A percentile compares a stretch with the other conserved stretches of the same genome.
These are phyloP conservation scores for Capreolus pygargus DNA, from an alignment of 2,113 vertebrate genomes.

Conservation along the genomic window DNA sequence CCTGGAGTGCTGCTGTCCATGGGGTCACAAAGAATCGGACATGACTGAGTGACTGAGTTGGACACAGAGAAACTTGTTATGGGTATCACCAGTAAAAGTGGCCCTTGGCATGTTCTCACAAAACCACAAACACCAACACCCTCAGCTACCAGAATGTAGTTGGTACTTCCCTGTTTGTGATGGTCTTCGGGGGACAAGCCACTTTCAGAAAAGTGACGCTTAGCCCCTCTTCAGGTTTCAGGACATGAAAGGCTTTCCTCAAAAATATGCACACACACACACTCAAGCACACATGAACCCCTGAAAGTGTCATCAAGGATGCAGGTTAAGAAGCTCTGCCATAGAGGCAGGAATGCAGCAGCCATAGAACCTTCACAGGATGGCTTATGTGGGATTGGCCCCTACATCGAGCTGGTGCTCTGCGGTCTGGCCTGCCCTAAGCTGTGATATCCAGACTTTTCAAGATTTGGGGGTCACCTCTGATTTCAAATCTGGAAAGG, in stretches of 20 bases:
- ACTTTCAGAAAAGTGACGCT: background rate
- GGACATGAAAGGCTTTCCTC: background rate
- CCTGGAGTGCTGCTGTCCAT: background rate
- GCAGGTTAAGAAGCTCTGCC: background rate
- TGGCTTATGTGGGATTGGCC: background rate
- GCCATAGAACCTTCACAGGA: background rate
- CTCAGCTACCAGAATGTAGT: background rate
- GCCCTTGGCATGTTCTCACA: too few species aligned
- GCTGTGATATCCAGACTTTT: background rate
- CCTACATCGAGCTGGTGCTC: background rate
- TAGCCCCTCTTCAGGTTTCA: background rate
- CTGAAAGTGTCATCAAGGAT: too few species aligned
- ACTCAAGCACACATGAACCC: accelerated
- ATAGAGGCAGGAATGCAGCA: background rate
- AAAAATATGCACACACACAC: background rate
- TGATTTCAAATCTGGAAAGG: background rate
- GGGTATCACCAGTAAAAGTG: background rate
- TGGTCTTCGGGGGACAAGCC: background rate
- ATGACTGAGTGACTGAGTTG: background rate
- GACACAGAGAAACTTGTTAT: background rate
- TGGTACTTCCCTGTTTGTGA: accelerated
- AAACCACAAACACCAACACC: too few species aligned
- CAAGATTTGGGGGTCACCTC: background rate
- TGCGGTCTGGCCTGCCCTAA: background rate
- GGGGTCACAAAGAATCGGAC: background rate